Evolutionary conservation across 2,797 vertebrate species (phyloP).

Genomic region (Hippoglossus hippoglossus): DNA sequence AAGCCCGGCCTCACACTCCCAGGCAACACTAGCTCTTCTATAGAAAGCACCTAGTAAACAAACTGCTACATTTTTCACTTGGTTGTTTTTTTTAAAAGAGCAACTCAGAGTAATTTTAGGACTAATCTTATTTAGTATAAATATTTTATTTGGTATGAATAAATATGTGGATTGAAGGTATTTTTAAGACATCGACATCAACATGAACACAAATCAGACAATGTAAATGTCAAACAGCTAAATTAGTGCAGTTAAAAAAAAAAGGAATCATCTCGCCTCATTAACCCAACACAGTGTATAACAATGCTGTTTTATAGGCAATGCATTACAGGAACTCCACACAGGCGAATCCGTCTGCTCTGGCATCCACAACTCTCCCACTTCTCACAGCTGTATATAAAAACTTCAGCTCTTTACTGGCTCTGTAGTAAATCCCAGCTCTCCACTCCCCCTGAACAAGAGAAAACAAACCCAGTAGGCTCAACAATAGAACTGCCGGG

Average conservation of each 20-base stretch:
- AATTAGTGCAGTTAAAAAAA: slow-evolving; percentile 17
- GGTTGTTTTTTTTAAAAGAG: too few relatives aligned
- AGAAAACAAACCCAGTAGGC: neutral
- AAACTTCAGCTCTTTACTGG: slow-evolving; percentile 3
- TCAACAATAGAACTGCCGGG: slow-evolving; percentile 4
- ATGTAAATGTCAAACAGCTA: neutral
- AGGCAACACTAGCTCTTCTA: too few relatives aligned
- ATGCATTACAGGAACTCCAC: neutral
- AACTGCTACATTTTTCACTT: too few relatives aligned
- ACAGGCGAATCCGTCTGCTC: neutral
- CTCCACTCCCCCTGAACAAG: neutral
- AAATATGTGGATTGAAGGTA: neutral
- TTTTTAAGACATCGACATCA: neutral
- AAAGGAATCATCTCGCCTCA: slow-evolving; percentile 3
- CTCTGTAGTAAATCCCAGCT: slow-evolving; percentile 2
- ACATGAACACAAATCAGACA: neutral
- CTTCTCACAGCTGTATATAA: neutral
- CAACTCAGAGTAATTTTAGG: too few relatives aligned
- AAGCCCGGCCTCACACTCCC: neutral
- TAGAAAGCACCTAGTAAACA: too few relatives aligned
- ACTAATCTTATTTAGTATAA: too few relatives aligned
- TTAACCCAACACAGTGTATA: neutral
- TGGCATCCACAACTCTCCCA: neutral
- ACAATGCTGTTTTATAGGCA: neutral
- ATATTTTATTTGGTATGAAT: too few relatives aligned